Evolutionary conservation across 1,140 invertebrate species (phyloP).

Genomic region (Nixonia krombeini): DNA sequence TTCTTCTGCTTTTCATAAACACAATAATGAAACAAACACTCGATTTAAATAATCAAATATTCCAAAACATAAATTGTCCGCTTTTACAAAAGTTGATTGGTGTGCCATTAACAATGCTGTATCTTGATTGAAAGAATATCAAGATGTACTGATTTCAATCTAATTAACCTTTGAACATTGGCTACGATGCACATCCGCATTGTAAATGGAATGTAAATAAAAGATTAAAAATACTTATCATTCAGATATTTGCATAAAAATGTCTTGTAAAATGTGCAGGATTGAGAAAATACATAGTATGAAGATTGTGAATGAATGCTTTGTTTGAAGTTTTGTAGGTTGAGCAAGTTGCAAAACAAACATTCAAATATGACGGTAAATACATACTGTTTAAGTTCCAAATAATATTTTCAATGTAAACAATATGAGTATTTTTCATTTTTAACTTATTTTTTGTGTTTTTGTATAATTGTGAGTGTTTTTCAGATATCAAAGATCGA

Average conservation of each 20-base stretch:
- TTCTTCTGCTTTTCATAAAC: neutral
- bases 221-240: slow-evolving; percentile 14
- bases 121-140: too few species aligned
- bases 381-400: neutral
- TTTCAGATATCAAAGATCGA: slow-evolving; percentile 8
- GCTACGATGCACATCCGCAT: slow-evolving; percentile 14
- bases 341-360: neutral
- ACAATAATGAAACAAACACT: neutral
- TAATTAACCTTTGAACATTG: neutral
- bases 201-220: slow-evolving; percentile 11
- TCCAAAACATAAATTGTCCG: too few species aligned
- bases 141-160: too few species aligned
- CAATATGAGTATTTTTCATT: neutral
- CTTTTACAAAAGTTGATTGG: neutral
- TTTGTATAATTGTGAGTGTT: too few species aligned
- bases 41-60: neutral
- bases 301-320: too few species aligned
- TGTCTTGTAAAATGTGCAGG: slow-evolving; percentile 1
- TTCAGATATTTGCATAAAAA: slow-evolving; percentile 2
- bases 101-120: too few species aligned
- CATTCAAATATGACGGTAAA: slow-evolving; percentile 16
- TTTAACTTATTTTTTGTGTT: too few species aligned
- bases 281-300: too few species aligned
- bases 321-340: too few species aligned
- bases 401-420: neutral